These are phyloP conservation scores for Gobionotothen gibberifrons DNA, from an alignment of 2,797 vertebrate genomes.

Conservation along the genomic window DNA sequence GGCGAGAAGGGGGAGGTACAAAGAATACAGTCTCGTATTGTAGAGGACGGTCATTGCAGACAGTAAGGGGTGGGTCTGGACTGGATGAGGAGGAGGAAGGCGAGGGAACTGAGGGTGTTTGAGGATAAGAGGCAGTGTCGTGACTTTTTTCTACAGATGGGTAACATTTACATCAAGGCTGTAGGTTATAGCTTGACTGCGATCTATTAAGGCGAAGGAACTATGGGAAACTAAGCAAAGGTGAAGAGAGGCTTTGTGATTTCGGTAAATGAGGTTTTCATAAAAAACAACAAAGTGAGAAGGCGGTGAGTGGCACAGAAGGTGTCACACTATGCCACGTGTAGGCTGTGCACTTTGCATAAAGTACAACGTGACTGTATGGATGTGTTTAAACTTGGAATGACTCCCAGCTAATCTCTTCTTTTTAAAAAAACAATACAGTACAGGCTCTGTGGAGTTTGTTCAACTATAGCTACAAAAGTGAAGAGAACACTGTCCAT, in stretches of 20 bases:
- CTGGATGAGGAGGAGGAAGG: conserved; percentile 71
- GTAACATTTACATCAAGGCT: conserved; percentile 38
- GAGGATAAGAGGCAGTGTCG: conserved; percentile 65
- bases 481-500: conserved; percentile 21
- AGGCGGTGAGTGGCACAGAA: conserved; percentile 40
- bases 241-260: background rate
- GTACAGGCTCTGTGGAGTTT: background rate
- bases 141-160: conserved; percentile 67
- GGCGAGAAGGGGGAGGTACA: conserved; percentile 85
- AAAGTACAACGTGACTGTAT: conserved; percentile 50
- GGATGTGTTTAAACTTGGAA: conserved; percentile 27
- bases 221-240: background rate
- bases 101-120: conserved; percentile 61
- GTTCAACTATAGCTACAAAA: background rate
- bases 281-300: conserved; percentile 40
- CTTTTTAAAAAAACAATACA: background rate
- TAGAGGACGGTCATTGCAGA: conserved; percentile 81
- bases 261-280: background rate
- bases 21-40: conserved; percentile 81
- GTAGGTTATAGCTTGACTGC: conserved; percentile 6
- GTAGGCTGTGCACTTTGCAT: conserved; percentile 48
- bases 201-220: background rate
- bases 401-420: background rate
- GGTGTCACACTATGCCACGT: conserved; percentile 49
- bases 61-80: conserved; percentile 81